These are phyloP conservation scores for Phrynocephalus guinanensis DNA, from an alignment of 2,797 vertebrate species.

Conservation along the genomic window DNA sequence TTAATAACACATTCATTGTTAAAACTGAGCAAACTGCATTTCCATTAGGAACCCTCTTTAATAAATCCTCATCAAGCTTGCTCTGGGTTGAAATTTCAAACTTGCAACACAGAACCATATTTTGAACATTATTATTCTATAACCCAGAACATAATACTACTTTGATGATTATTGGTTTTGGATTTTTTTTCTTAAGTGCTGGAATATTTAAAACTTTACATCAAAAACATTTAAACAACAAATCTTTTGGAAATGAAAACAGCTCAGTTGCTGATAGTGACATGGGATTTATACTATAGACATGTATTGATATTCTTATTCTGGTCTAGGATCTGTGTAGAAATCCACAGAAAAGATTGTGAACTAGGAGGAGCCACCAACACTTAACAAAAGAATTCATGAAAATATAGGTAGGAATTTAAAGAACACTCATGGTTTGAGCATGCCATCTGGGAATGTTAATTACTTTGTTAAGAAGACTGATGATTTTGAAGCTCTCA, in stretches of 20 bases:
- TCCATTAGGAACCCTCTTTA: slow-evolving; percentile 14
- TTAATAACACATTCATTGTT: slow-evolving; percentile 28
- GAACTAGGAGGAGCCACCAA: no score
- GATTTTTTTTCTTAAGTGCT: background rate
- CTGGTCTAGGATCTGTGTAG: no score
- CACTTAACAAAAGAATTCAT: background rate
- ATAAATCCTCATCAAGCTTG: slow-evolving; percentile 30
- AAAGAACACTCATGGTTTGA: background rate
- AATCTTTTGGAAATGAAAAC: background rate
- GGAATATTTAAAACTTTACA: background rate
- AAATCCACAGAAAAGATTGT: no score
- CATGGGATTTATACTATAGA: background rate
- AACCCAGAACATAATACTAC: no score
- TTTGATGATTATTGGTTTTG: background rate
- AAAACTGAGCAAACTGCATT: background rate
- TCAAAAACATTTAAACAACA: background rate
- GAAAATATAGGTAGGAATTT: background rate
- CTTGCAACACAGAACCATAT: background rate
- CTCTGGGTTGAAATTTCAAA: slow-evolving; percentile 27
- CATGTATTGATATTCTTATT: background rate
- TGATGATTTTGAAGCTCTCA: background rate
- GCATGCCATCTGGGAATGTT: background rate
- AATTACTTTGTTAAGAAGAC: background rate
- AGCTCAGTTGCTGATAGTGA: background rate
- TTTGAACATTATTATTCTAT: no score